Base-by-base conservation (phyloP, 2,113 vertebrate species). In the Pachycephala philippinensis region DNA sequence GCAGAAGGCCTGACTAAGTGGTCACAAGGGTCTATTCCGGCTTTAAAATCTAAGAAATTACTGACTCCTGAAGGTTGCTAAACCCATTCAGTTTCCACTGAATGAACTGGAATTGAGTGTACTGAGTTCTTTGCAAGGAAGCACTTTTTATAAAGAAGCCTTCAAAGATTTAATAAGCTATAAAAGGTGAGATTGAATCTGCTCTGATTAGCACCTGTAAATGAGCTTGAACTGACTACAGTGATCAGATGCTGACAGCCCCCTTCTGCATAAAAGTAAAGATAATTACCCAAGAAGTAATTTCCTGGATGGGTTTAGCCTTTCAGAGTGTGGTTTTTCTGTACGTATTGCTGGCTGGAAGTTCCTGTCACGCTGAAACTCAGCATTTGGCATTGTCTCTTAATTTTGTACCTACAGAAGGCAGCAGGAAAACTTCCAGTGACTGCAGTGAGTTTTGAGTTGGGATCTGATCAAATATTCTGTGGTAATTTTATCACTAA, bases 171-270 rank as follows among this genome's bases (percentile, higher is more conserved):
- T 93, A 92, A 69, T 80, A 63, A 61, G 33, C 70, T 91, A 13
- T 93, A 78, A 92, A 95, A 96, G 59, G 86, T 89, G 68, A 88
- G 56, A 64, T 61, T 94, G 83, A 88, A 93, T 93, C 76, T 92
- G 56, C 50, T 95, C 68, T 88, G 71, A 95, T 94, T 93, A 93
- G 24, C 56, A 95, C 56, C 83, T 86, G 76, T 89, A 90, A 90
- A 95, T 86, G 92, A 92, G 68, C 63, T 90, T 84, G 69, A 90
- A 85, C 76, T 85, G 70, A 74, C 71, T 93, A 21, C 30, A 74
- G 45, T 31, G 79, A 86, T 92, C 63, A 81, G 68, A 56, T 90
- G 53, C 70, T 78, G 74, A 88, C 75, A 77, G 64, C 50, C 23
- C 10, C 20, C 33, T 88, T 84, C 79, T 88, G 76, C 87, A 70